Evolutionary conservation across 1,140 invertebrate species (phyloP).

Genomic region (Lepidotrigona ventralis): DNA sequence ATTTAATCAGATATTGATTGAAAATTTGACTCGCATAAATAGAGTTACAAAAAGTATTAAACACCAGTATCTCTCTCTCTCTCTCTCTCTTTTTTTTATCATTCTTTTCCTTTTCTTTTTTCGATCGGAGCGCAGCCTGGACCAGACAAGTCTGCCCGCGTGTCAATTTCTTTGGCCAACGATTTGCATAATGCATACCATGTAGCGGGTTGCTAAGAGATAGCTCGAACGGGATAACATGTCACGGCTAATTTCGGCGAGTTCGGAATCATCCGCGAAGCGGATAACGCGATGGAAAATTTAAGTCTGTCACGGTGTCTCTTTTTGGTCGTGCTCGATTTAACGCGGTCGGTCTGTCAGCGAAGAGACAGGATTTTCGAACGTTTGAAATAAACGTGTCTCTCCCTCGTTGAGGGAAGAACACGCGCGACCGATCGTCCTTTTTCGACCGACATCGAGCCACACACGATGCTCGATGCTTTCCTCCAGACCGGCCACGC

Average conservation of each 20-base stretch:
- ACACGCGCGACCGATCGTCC: constrained; percentile 37
- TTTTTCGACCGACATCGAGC: constrained; percentile 48
- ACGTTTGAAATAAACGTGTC: constrained; percentile 31
- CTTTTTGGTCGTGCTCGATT: constrained; percentile 57
- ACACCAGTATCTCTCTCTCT: too few species aligned
- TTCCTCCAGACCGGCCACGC: neutral
- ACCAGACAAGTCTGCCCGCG: constrained; percentile 1
- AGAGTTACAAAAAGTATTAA: too few species aligned
- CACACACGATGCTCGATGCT: constrained; percentile 44
- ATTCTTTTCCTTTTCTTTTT: neutral
- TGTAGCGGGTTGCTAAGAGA: constrained; percentile 27
- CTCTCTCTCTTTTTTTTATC: neutral
- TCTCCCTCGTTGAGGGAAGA: neutral
- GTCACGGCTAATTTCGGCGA: constrained; percentile 62
- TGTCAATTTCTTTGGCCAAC: constrained; percentile 48
- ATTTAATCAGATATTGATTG: too few species aligned
- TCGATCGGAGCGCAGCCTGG: neutral
- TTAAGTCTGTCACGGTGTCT: constrained; percentile 53
- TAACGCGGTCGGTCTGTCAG: constrained; percentile 42
- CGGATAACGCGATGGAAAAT: constrained; percentile 65
- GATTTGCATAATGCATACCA: constrained; percentile 53
- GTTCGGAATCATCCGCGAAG: constrained; percentile 48
- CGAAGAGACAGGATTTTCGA: constrained; percentile 39
- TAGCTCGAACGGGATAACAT: neutral
- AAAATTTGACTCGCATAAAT: too few species aligned